Evolutionary conservation across 2,888 invertebrate genomes (phyloP), one percentile per base, ranked within the genome.

Genomic region (Chymomyza fuscimana): DNA sequence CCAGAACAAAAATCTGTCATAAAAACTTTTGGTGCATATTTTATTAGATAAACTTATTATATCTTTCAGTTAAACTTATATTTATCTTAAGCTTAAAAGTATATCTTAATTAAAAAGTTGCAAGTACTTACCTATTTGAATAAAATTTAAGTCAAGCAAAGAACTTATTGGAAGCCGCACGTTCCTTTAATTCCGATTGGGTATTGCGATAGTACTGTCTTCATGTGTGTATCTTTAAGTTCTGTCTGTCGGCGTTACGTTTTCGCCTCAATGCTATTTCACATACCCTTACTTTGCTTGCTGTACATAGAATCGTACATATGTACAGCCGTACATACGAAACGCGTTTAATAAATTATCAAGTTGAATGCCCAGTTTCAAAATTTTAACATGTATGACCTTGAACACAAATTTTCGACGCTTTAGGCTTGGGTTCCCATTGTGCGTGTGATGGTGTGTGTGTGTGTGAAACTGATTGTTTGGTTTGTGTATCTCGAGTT

Each of bases 291-390:
- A 25, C 25, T 9, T 7, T 19, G 22, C 19, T 25, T 1, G 9
- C 25, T 19, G 22, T 58, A 25, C 46, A 15, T 63, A 46, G 16
- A 7, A 29, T 4, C 16, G 22, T 63, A 9, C 32, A 32, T 32
- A 32, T 9, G 32, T 32, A 32, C 32, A 32, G 32, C 5, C 32
- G 32, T 61, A 51, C 67, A 52, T 67, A 52, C 60, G 50, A 79
- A 88, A 87, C 88, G 87, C 82, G 88, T 87, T 88, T 86, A 72
- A 86, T 86, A 86, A 86, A 88, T 88, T 88, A 88, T 85, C 83
- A 84, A 89, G 90, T 90, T 90, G 90, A 90, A 90, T 79, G 90
- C 81, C 89, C 90, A 86, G 88, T 89, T 89, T 87, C 77, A 74
- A 81, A 81, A 80, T 81, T 86, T 88, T 71, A 78, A 79, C 86